Percentiles rank a stretch among this genome's conserved stretches.
phyloP scores from a whole-genome alignment of 30 jellyfish, hydroid and myxozoan species.

The Aurelia aurita region DNA sequence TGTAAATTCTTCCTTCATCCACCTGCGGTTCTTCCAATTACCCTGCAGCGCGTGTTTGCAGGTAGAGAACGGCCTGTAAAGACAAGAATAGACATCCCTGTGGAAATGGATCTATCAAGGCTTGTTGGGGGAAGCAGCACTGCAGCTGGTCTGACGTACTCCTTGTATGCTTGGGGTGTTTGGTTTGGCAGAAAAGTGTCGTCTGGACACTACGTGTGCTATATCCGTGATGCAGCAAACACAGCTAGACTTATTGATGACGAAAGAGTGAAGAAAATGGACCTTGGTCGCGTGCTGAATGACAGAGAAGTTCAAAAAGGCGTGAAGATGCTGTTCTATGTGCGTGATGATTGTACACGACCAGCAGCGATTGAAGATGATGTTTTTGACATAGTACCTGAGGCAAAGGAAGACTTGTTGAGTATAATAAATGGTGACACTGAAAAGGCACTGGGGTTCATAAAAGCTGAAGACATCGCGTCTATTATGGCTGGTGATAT shows the following conservation, averaged over 20 bases:
- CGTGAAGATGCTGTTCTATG: no score
- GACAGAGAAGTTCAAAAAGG: no score
- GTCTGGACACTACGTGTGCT: not conserved
- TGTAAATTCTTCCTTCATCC: not conserved
- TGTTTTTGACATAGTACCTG: no score
- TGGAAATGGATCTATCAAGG: conserved; percentile 1
- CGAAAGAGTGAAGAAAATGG: no score
- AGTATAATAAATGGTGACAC: no score
- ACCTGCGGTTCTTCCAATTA: conserved; percentile 4
- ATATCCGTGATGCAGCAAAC: not conserved
- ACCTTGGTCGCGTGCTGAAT: no score
- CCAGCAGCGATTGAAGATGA: no score
- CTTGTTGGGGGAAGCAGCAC: not conserved
- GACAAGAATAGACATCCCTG: conserved; percentile 6
- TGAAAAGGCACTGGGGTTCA: no score
- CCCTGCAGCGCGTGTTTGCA: not conserved
- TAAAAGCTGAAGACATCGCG: no score
- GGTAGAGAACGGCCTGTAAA: not conserved
- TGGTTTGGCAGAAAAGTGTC: not conserved
- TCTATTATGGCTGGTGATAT: not conserved
- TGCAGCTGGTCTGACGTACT: no score
- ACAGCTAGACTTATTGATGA: not conserved
- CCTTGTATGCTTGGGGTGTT: not conserved
- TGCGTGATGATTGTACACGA: no score
- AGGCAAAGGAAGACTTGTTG: no score